Conservation (phyloP, 2,797 vertebrate species). For the Onychomys torridus region DNA sequence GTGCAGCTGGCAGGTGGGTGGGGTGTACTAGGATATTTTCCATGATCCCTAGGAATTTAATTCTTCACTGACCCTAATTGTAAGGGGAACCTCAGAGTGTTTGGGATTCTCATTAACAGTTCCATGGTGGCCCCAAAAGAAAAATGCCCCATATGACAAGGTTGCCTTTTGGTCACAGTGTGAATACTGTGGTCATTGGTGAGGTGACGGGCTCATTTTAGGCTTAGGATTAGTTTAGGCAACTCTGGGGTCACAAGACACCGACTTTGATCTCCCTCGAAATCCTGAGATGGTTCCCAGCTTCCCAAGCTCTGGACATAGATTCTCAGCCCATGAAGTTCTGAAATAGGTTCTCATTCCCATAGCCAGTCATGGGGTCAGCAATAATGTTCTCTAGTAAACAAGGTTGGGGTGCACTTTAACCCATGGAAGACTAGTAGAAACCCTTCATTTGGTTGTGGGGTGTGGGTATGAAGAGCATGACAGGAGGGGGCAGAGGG, state of each 20-base stretch:
- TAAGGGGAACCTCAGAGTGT: not conserved
- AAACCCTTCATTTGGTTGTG: not conserved
- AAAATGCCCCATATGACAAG: not conserved
- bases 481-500: not conserved
- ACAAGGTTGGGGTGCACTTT: not conserved
- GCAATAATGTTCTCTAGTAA: not conserved
- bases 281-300: not conserved
- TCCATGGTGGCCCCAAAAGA: not conserved
- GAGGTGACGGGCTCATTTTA: not conserved
- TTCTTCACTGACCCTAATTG: not conserved
- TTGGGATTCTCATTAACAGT: not conserved
- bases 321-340: not conserved
- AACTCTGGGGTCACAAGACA: not conserved
- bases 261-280: not conserved
- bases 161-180: not conserved
- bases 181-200: not conserved
- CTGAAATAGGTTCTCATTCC: not conserved
- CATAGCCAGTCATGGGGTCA: too few species aligned
- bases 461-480: not conserved
- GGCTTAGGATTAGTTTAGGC: not conserved
- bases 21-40: not conserved
- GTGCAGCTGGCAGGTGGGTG: fast-evolving
- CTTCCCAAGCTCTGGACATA: not conserved
- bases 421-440: not conserved
- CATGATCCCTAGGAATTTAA: not conserved